Percentiles rank a stretch among this genome's conserved stretches.
These are phyloP conservation scores for Pituophis catenifer DNA, from an alignment of 2,113 vertebrate genomes.

Conservation along the genomic window DNA sequence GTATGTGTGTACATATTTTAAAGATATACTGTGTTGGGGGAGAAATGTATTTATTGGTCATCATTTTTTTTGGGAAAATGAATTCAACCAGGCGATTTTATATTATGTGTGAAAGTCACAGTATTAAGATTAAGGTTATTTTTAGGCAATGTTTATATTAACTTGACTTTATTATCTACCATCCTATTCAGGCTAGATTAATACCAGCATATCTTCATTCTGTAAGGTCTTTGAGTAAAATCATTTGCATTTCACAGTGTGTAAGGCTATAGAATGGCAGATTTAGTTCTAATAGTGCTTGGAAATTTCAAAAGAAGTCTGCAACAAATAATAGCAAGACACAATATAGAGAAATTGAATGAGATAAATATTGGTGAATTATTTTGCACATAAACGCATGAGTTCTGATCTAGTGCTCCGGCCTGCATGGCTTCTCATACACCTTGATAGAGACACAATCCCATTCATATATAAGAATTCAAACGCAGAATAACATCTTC, in stretches of 20 bases:
- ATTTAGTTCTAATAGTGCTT: conserved; percentile 8
- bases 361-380: not conserved
- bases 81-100: conserved; percentile 42
- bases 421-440: not conserved
- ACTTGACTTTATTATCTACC: conserved; percentile 25
- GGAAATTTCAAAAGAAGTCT: conserved; percentile 30
- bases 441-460: not conserved
- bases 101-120: conserved; percentile 38
- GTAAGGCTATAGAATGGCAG: conserved; percentile 49
- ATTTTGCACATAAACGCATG: not conserved
- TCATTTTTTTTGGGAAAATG: conserved; percentile 55
- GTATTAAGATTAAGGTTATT: conserved; percentile 62
- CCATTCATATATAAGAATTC: not conserved
- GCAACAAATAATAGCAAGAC: conserved; percentile 19
- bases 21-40: not conserved
- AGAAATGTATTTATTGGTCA: conserved; percentile 42
- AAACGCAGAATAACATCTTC: not conserved
- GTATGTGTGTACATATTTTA: not conserved
- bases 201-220: conserved; percentile 53
- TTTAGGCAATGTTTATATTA: conserved; percentile 42
- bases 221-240: conserved; percentile 37
- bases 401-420: not conserved
- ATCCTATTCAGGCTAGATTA: conserved; percentile 56
- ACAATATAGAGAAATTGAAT: not conserved
- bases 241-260: conserved; percentile 57